phyloP scores from a whole-genome alignment of 2,888 invertebrate species.

The Chymomyza procnemis region DNA sequence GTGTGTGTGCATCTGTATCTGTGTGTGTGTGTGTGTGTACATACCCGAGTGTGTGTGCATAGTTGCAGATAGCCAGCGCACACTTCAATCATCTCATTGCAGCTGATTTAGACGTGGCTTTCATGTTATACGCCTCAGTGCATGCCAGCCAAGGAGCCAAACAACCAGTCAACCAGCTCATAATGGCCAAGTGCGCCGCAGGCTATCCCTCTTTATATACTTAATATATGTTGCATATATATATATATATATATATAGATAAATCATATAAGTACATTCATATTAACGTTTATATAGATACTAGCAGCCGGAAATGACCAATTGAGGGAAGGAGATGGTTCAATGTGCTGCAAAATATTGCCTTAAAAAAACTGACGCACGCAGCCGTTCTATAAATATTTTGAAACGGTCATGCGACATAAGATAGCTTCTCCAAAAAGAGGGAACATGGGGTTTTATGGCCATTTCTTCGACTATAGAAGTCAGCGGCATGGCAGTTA shows the following conservation, averaged over 20 bases:
- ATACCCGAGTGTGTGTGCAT: background rate
- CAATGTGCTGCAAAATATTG: too few relatives aligned
- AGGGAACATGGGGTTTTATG: too few relatives aligned
- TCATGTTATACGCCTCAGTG: background rate
- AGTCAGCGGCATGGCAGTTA: too few relatives aligned
- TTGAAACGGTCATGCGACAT: too few relatives aligned
- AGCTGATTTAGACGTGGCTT: conserved; percentile 18
- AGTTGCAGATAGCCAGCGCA: background rate
- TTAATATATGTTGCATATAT: too few relatives aligned
- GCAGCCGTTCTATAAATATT: too few relatives aligned
- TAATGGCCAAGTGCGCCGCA: background rate
- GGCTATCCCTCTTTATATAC: too few relatives aligned
- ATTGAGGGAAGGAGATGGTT: background rate
- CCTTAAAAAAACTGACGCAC: too few relatives aligned
- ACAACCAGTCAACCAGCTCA: background rate
- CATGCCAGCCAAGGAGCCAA: background rate
- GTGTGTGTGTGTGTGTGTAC: background rate
- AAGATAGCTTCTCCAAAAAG: too few relatives aligned
- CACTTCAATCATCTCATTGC: conserved; percentile 15
- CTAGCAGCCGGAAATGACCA: background rate
- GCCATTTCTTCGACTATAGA: too few relatives aligned
- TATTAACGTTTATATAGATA: background rate
- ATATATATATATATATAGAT: background rate
- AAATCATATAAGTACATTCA: background rate
- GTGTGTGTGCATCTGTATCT: background rate